Evolutionary conservation across 1,140 invertebrate genomes (phyloP).

Genomic region (Ylistrum balloti): DNA sequence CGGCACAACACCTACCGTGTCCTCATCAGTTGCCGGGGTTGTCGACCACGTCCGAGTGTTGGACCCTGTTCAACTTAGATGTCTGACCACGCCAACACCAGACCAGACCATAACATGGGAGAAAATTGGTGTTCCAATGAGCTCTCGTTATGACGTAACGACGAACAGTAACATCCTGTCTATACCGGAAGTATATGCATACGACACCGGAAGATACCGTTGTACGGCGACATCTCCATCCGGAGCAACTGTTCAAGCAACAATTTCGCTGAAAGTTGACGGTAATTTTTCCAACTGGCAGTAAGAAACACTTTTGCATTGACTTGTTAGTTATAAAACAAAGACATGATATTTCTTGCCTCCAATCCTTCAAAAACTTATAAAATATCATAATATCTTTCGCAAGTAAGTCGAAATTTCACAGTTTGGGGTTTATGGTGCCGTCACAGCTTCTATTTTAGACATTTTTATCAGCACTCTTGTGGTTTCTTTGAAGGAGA

Average conservation of each 20-base stretch:
- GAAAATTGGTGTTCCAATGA: constrained; percentile 18
- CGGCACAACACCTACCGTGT: too few relatives aligned
- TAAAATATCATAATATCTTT: too few relatives aligned
- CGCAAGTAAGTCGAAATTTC: too few relatives aligned
- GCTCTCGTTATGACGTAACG: not conserved
- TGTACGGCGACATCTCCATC: not conserved
- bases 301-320: too few relatives aligned
- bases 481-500: too few relatives aligned
- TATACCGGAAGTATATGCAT: not conserved
- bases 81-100: not conserved
- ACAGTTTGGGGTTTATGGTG: too few relatives aligned
- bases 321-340: too few relatives aligned
- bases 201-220: constrained; percentile 14
- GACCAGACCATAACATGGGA: not conserved
- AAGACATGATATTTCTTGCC: too few relatives aligned
- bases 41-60: not conserved
- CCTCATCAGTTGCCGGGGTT: not conserved
- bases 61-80: not conserved
- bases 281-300: not conserved
- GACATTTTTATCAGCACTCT: too few relatives aligned
- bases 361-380: too few relatives aligned
- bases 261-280: not conserved
- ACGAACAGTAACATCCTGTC: not conserved
- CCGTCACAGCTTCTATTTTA: too few relatives aligned
- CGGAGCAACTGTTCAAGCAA: not conserved